Percentiles rank a stretch among this genome's conserved stretches.
Evolutionary conservation across 1,140 invertebrate genomes (phyloP).

Genomic region (Formica selysi): DNA sequence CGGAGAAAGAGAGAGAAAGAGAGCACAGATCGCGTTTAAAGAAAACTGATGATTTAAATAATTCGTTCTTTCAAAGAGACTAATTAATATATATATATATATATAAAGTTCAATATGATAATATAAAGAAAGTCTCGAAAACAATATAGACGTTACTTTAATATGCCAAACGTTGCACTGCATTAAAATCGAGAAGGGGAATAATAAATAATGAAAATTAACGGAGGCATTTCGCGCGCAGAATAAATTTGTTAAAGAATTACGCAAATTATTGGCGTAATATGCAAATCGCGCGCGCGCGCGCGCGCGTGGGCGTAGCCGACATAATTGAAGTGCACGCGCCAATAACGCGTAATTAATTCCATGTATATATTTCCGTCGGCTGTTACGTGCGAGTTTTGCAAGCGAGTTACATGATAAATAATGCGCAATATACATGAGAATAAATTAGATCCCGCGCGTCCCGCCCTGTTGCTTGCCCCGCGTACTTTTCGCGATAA

Average conservation of each 20-base stretch:
- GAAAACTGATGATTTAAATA: constrained; percentile 31
- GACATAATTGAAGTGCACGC: constrained; percentile 22
- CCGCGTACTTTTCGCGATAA: constrained; percentile 1
- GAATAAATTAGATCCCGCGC: constrained; percentile 45
- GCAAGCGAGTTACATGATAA: constrained; percentile 10
- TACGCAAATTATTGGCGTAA: constrained; percentile 13
- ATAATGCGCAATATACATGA: constrained; percentile 24
- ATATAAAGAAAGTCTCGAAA: too few relatives aligned
- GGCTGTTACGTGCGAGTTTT: neutral
- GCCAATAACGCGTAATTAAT: constrained; percentile 36
- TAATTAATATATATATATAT: neutral
- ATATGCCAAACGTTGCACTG: neutral
- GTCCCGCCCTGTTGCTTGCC: neutral
- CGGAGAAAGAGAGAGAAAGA: neutral
- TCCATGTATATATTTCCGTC: constrained; percentile 29
- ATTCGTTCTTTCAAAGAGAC: constrained; percentile 10
- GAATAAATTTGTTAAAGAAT: constrained; percentile 7
- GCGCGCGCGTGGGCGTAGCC: neutral
- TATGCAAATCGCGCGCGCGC: constrained; percentile 8
- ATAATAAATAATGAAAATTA: constrained; percentile 18
- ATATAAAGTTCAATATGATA: neutral
- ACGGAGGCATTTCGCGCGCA: neutral
- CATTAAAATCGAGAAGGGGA: neutral
- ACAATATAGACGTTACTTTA: neutral
- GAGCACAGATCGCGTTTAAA: neutral